These are phyloP conservation scores for Laupala kohalensis DNA, from an alignment of 1,140 invertebrate genomes.

Conservation along the genomic window DNA sequence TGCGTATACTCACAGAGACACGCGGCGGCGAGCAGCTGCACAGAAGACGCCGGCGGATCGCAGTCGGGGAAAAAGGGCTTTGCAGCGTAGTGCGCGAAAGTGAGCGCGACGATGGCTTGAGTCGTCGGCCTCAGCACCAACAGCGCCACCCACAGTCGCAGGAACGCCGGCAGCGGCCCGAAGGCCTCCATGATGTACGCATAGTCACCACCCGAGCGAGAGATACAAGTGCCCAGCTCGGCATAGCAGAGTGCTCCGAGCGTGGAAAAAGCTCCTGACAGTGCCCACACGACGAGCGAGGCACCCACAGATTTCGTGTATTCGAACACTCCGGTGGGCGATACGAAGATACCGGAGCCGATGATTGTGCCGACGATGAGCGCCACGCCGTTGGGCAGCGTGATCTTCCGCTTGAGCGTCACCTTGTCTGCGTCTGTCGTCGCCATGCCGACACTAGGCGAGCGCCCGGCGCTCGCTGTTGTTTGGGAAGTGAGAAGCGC, in stretches of 20 bases:
- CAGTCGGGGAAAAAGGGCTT: constrained; percentile 74
- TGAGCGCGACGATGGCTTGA: constrained; percentile 70
- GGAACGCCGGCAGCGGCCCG: constrained; percentile 76
- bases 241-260: constrained; percentile 71
- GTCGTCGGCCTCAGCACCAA: constrained; percentile 73
- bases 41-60: constrained; percentile 43
- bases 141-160: constrained; percentile 75
- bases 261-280: constrained; percentile 58
- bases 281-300: constrained; percentile 57
- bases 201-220: constrained; percentile 74
- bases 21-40: constrained; percentile 53
- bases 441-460: neutral
- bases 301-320: constrained; percentile 49
- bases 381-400: constrained; percentile 71
- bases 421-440: constrained; percentile 23
- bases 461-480: neutral
- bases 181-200: constrained; percentile 77
- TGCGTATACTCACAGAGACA: constrained; percentile 56
- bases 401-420: constrained; percentile 66
- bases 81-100: constrained; percentile 62
- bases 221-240: constrained; percentile 71
- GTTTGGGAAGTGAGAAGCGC: neutral
- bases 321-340: constrained; percentile 54
- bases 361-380: constrained; percentile 78
- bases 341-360: constrained; percentile 72